Evolutionary conservation across 2,888 invertebrate species (phyloP).

Genomic region (Ischnus inquisitorius): DNA sequence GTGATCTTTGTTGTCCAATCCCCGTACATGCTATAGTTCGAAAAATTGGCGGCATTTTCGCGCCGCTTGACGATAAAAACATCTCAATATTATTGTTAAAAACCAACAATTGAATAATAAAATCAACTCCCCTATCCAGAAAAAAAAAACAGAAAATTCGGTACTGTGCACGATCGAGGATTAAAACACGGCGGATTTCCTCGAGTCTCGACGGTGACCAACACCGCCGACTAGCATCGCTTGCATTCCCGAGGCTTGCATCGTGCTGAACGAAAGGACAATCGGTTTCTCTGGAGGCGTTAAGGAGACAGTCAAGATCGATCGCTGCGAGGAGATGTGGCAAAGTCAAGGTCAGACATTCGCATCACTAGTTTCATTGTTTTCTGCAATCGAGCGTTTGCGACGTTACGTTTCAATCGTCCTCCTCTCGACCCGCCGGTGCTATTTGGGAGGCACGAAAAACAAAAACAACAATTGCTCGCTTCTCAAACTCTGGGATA

Average conservation of each 20-base stretch:
- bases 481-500: not conserved
- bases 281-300: constrained; percentile 90
- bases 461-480: not conserved
- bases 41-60: constrained; percentile 3
- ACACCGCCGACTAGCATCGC: constrained; percentile 4
- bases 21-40: not conserved
- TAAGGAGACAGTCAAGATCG: constrained; percentile 94
- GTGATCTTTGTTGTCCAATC: constrained; percentile 19
- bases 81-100: not conserved
- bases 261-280: constrained; percentile 52
- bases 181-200: constrained; percentile 11
- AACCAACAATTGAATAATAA: constrained; percentile 12
- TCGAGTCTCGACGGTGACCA: constrained; percentile 5
- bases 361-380: constrained; percentile 30
- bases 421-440: not conserved
- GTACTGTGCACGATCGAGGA: constrained; percentile 30
- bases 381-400: not conserved
- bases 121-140: not conserved
- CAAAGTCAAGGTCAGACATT: constrained; percentile 91
- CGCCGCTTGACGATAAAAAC: not conserved
- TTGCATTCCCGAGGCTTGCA: constrained; percentile 20
- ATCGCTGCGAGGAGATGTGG: constrained; percentile 93
- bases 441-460: not conserved
- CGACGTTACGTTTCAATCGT: not conserved
- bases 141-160: constrained; percentile 5